These are phyloP conservation scores for Percopsis transmontana DNA, from an alignment of 2,113 vertebrate genomes.

Conservation along the genomic window DNA sequence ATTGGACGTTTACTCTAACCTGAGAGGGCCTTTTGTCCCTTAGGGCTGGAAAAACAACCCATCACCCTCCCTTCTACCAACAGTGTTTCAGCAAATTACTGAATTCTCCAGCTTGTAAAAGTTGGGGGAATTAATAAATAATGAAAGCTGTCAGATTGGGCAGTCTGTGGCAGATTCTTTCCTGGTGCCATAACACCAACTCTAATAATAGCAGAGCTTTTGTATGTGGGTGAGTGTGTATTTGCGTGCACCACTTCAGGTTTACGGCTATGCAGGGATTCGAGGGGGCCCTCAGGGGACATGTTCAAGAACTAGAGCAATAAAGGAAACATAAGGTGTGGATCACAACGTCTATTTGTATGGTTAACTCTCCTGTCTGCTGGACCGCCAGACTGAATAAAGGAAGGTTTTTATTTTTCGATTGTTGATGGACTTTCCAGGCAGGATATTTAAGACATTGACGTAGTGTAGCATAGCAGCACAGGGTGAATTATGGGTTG, in stretches of 20 bases:
- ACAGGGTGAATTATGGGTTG: constrained; percentile 12
- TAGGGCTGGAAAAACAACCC: constrained; percentile 74
- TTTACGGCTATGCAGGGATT: constrained; percentile 35
- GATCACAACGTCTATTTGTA: not conserved
- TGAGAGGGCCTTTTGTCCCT: constrained; percentile 70
- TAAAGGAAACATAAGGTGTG: constrained; percentile 22
- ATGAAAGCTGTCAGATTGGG: constrained; percentile 71
- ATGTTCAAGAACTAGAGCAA: constrained; percentile 28
- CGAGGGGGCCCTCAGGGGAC: constrained; percentile 18
- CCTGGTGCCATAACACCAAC: constrained; percentile 72
- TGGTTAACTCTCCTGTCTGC: constrained; percentile 24
- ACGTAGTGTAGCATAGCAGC: constrained; percentile 12
- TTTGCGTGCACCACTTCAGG: constrained; percentile 27
- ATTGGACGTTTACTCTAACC: constrained; percentile 50
- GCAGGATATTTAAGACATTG: not conserved
- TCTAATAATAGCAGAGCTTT: constrained; percentile 52
- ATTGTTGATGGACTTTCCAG: constrained; percentile 23
- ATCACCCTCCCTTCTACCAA: constrained; percentile 57
- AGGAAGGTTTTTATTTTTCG: not conserved
- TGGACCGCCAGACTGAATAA: constrained; percentile 5
- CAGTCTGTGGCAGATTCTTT: constrained; percentile 74
- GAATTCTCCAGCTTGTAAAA: constrained; percentile 74
- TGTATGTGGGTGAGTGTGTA: constrained; percentile 17
- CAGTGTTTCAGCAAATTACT: constrained; percentile 64
- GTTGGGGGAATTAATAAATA: constrained; percentile 75